Percentiles rank a stretch among this genome's conserved stretches.
Conservation (phyloP, 2,888 invertebrate species). For the Drosophila suboccidentalis region DNA sequence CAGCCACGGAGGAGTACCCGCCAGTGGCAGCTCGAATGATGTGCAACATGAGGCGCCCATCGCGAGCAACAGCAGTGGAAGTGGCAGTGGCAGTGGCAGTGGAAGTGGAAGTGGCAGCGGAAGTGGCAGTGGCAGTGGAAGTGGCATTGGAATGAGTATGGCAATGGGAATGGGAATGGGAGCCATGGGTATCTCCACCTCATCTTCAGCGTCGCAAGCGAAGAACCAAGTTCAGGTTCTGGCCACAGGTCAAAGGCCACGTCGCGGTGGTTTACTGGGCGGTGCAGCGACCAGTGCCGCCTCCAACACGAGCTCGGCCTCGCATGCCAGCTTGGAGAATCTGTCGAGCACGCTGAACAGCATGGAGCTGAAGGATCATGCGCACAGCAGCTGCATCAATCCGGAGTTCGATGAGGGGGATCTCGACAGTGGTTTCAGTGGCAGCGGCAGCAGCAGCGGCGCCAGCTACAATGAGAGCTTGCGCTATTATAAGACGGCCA, state of each 20-base stretch:
- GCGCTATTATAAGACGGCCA: slow-evolving; percentile 86
- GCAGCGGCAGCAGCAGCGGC: slow-evolving; percentile 90
- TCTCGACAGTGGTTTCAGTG: slow-evolving; percentile 91
- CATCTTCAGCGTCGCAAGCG: slow-evolving; percentile 40
- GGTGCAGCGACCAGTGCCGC: slow-evolving; percentile 76
- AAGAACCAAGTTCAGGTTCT: slow-evolving; percentile 39
- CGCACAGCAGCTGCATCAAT: slow-evolving; percentile 84
- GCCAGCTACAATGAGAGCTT: slow-evolving; percentile 93
- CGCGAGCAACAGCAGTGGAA: slow-evolving; percentile 39
- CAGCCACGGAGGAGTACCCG: slow-evolving; percentile 84
- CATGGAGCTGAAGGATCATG: slow-evolving; percentile 85
- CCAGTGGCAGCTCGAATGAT: slow-evolving; percentile 69
- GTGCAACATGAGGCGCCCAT: slow-evolving; percentile 86
- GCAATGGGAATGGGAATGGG: slow-evolving; percentile 10
- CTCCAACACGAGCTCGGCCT: slow-evolving; percentile 77
- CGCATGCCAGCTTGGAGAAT: slow-evolving; percentile 84
- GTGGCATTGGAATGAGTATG: slow-evolving; percentile 1
- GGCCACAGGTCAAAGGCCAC: slow-evolving; percentile 63
- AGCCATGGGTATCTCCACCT: slow-evolving; percentile 21
- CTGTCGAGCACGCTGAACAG: slow-evolving; percentile 84
- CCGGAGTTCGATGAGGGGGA: slow-evolving; percentile 87
- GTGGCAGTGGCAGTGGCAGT: slow-evolving; percentile 14
- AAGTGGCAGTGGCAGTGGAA: slow-evolving; percentile 11
- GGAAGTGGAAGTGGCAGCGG: slow-evolving; percentile 21
- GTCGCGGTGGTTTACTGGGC: slow-evolving; percentile 80